Evolutionary conservation across 1,140 invertebrate species (phyloP).

Genomic region (Eciton burchellii): DNA sequence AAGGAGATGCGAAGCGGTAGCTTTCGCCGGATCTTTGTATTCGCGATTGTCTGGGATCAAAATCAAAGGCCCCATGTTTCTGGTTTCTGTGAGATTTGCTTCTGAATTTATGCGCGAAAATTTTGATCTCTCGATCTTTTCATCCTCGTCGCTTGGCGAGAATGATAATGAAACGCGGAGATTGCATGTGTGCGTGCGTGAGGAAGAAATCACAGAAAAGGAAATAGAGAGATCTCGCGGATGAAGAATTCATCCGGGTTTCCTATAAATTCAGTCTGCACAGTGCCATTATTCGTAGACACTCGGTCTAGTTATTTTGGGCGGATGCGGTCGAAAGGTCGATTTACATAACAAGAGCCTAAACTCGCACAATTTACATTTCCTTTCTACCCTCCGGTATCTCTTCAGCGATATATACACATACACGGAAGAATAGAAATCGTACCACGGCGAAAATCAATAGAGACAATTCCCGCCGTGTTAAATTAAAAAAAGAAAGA

Average conservation of each 20-base stretch:
- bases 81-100: not conserved
- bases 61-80: not conserved
- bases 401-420: not conserved
- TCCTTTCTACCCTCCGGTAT: slow-evolving; percentile 48
- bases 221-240: slow-evolving; percentile 1
- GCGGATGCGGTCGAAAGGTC: slow-evolving; percentile 54
- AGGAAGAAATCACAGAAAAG: not conserved
- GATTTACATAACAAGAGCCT: slow-evolving; percentile 68
- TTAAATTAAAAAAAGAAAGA: slow-evolving; percentile 8
- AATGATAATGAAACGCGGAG: not conserved
- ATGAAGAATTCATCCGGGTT: slow-evolving; percentile 24
- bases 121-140: not conserved
- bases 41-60: not conserved
- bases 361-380: slow-evolving; percentile 67
- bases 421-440: slow-evolving; percentile 33
- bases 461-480: not conserved
- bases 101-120: not conserved
- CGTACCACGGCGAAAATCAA: slow-evolving; percentile 47
- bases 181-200: too few species aligned
- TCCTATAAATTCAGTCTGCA: slow-evolving; percentile 45
- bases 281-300: slow-evolving; percentile 31
- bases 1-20: not conserved
- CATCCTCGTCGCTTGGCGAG: not conserved
- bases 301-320: slow-evolving; percentile 52
- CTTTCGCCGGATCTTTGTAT: not conserved